A percentile compares a stretch with the other conserved stretches of the same genome.
phyloP scores from a whole-genome alignment of 2,113 vertebrate species.

The Aegotheles bennettii region DNA sequence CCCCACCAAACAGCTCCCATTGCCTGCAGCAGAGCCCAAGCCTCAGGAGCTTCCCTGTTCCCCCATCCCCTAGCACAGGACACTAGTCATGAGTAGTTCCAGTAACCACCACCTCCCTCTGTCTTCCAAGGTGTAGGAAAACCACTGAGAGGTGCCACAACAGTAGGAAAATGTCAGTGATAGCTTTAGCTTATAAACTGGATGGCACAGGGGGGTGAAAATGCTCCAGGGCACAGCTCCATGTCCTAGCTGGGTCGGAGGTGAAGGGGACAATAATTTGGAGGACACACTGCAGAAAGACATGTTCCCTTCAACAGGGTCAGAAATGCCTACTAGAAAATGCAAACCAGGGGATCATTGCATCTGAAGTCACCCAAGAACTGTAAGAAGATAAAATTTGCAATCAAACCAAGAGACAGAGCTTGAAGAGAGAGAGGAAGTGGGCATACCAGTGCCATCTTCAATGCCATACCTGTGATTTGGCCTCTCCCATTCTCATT shows the following conservation, averaged over 20 bases:
- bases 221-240: neutral
- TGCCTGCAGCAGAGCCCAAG: accelerated
- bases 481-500: constrained; percentile 91
- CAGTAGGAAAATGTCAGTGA: neutral
- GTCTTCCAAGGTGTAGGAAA: no score
- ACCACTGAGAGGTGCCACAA: neutral
- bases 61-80: neutral
- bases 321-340: neutral
- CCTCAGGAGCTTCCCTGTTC: neutral
- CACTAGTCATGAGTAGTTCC: neutral
- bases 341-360: neutral
- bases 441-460: neutral
- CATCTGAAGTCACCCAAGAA: neutral
- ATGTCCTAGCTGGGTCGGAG: neutral
- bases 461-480: constrained; percentile 79
- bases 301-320: neutral
- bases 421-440: neutral
- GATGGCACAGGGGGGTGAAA: neutral
- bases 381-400: neutral
- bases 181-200: neutral
- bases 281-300: accelerated
- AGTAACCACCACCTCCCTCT: neutral
- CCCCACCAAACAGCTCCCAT: neutral
- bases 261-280: neutral
- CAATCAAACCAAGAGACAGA: neutral